Base-by-base conservation (phyloP, 2,113 vertebrate species). In the Psettodes erumei region DNA sequence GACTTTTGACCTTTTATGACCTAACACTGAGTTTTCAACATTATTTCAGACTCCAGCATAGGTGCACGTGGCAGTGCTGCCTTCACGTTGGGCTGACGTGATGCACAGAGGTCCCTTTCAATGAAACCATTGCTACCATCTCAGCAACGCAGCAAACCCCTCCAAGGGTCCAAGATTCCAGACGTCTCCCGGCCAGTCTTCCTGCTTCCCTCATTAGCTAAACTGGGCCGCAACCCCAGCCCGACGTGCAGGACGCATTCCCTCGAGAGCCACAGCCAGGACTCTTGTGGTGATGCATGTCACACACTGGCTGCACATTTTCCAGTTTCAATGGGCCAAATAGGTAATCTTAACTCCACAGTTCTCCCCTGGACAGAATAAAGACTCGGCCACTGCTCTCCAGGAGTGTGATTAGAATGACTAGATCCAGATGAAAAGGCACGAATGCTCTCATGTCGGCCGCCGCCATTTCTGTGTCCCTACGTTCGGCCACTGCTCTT, bases 141-240 rank as follows among this genome's bases (percentile, higher is more conserved):
- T 63, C 59, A 32, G 54, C 64, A 67, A 71, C 71, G 69, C 70
- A 61, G n/a, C n/a, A n/a, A n/a, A n/a, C n/a, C n/a, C n/a, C n/a
- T n/a, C 43, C 11, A 1, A 69, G 47, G 47, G 43, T 74, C 68
- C 77, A 70, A 71, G 78, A 78, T 69, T 85, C 66, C 83, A 83
- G 64, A 45, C 72, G 60, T 73, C 60, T 32, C 69, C 69, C 79
- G 83, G 63, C 71, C 72, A 56, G 59, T 56, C 43, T 10, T 81
- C 48, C 78, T 87, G 78, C 63, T 87, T 84, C 74, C 59, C 63
- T 72, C 86, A 72, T 90, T 71, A 78, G 42, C 54, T 58, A 32
- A n/a, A 38, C 45, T 10, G 21, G 23, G 27, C 70, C 65, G 48
- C 40, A 74, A 64, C 47, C 64, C 50, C 43, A 77, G 53, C 47